These are phyloP conservation scores for Chionis minor DNA, from an alignment of 2,113 vertebrate genomes.

Conservation along the genomic window DNA sequence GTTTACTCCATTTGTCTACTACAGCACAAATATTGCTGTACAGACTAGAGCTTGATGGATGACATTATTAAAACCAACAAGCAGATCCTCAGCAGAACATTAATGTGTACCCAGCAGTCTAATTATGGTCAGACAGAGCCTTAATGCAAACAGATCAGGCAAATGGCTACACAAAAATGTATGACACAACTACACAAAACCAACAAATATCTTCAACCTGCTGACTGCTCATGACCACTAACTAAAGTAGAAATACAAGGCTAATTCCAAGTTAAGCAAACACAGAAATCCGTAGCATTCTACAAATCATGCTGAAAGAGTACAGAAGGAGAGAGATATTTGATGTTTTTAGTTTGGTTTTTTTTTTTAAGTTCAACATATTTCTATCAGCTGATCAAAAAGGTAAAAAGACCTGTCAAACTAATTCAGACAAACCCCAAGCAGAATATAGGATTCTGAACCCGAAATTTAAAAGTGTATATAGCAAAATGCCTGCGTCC, in stretches of 20 bases:
- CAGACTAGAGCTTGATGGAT: not conserved
- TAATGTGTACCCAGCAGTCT: constrained; percentile 8
- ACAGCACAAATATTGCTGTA: not conserved
- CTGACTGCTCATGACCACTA: not conserved
- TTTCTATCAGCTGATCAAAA: not conserved
- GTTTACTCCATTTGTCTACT: constrained; percentile 19
- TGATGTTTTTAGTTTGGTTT: not conserved
- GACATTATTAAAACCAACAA: not conserved
- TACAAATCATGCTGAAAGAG: not conserved
- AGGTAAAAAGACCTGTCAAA: not conserved
- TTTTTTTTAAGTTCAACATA: not conserved
- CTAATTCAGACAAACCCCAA: not conserved
- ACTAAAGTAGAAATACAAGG: not conserved
- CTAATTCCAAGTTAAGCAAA: constrained; percentile 26
- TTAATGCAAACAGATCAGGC: not conserved
- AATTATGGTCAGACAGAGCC: not conserved
- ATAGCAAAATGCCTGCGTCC: not conserved
- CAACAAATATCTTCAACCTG: not conserved
- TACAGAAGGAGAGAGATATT: not conserved
- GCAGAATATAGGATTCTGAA: not conserved
- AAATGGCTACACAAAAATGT: not conserved
- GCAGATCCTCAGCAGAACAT: not conserved
- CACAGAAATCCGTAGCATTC: not conserved
- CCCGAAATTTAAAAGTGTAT: not conserved
- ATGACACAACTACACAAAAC: constrained; percentile 17